Base-by-base conservation (phyloP, 2,797 vertebrate species). In the Clarias fuscus region DNA sequence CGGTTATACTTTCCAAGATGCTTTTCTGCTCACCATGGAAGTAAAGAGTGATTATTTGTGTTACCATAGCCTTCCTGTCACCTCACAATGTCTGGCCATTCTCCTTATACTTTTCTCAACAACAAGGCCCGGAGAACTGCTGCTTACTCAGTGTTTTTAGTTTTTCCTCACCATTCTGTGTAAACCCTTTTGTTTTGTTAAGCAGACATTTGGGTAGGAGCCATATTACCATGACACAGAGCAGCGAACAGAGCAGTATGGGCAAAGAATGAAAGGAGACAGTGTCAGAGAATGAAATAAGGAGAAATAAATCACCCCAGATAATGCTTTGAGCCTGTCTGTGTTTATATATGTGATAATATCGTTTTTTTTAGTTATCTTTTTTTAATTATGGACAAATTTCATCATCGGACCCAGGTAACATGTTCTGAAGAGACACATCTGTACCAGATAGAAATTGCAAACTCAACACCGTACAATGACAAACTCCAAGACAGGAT, bases 211-310 rank as follows among this genome's bases (percentile, higher is more conserved):
- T 59, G 75, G 88, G 82, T 79, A 71, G 43, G 37, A 76, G 84
- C 85, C 82, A 89, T 56, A 83, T 79, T 88, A 83, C 79, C 84
- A 85, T 89, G 84, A 61, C 59, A 58, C 61, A 82, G 81, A 80
- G 24, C 61, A 82, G 83, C 10, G 15, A 40, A 70, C 58, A 83
- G 68, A 62, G 40, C 83, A 82, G 71, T 7, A 70, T 24, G 37
- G n/a, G 18, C 37, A 77, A 62, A 82, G 62, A 87, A 83, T 80
- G 85, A 87, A 88, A 72, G 58, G 82, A 64, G 33, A 83, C 56
- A 64, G 15, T 79, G 71, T 78, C 30, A 85, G 75, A 82, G 37
- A 76, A 43, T 40, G 56, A 33, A 80, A 27, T 10, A 71, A 72
- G 24, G 27, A 67, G 15, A 64, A 59, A 58, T 17, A 15, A 80